Evolutionary conservation across 1,140 invertebrate genomes (phyloP).

Genomic region (Calliopsis andreniformis): DNA sequence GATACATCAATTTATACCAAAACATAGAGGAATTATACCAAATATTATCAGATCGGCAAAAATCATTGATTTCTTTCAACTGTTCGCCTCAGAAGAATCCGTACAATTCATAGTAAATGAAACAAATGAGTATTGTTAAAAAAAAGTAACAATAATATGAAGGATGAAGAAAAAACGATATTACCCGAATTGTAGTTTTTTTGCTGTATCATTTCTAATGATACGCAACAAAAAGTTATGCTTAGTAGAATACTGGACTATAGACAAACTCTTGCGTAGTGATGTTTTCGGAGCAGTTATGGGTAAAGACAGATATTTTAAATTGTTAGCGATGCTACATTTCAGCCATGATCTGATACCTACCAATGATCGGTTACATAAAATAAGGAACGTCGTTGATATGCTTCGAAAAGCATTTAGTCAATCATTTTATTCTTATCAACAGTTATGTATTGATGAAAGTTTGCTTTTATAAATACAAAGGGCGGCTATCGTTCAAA

Average conservation of each 20-base stretch:
- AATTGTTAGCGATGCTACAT: conserved; percentile 54
- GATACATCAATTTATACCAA: conserved; percentile 21
- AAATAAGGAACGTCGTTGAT: conserved; percentile 54
- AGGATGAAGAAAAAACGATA: conserved; percentile 1
- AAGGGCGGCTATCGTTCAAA: conserved; percentile 74
- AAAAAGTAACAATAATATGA: conserved; percentile 36
- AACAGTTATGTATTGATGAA: conserved; percentile 71
- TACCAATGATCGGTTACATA: conserved; percentile 35
- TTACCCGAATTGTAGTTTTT: conserved; percentile 27
- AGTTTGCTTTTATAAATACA: conserved; percentile 67
- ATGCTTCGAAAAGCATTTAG: conserved; percentile 53
- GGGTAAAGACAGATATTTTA: conserved; percentile 46
- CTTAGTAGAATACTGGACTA: conserved; percentile 60
- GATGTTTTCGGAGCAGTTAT: conserved; percentile 57
- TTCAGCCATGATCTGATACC: conserved; percentile 41
- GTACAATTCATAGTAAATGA: conserved; percentile 23
- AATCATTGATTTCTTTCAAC: conserved; percentile 34
- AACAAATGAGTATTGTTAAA: conserved; percentile 33
- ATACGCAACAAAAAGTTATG: conserved; percentile 56
- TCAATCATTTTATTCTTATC: conserved; percentile 53
- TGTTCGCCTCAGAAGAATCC: conserved; percentile 33
- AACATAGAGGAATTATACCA: conserved; percentile 31
- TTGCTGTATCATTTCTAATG: conserved; percentile 49
- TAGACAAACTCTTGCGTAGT: conserved; percentile 43
- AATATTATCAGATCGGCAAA: conserved; percentile 30